A percentile compares a stretch with the other conserved stretches of the same genome.
Evolutionary conservation across 2,888 invertebrate genomes (phyloP).

Genomic region (Ormia ochracea): DNA sequence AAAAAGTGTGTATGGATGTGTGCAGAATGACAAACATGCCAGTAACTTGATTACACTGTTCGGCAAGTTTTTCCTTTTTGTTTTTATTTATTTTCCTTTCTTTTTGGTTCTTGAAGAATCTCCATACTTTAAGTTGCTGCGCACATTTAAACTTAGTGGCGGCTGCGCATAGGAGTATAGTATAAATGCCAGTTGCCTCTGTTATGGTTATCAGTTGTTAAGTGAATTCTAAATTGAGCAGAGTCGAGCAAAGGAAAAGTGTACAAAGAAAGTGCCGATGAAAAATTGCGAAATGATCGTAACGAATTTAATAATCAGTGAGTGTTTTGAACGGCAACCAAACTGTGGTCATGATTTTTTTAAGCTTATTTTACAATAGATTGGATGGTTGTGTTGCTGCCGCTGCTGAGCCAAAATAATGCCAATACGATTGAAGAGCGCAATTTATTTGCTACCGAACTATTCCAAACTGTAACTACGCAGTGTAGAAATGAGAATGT

Average conservation of each 20-base stretch:
- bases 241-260: neutral
- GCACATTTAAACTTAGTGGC: neutral
- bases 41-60: conserved; percentile 36
- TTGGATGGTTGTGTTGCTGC: neutral
- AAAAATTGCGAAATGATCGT: neutral
- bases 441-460: conserved; percentile 72
- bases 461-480: conserved; percentile 71
- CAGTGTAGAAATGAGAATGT: conserved; percentile 71
- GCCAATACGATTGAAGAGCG: conserved; percentile 68
- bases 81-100: conserved; percentile 3
- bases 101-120: neutral
- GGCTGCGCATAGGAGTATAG: too few species aligned
- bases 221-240: neutral
- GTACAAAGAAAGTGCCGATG: neutral
- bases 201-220: conserved; percentile 38
- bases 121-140: conserved; percentile 8
- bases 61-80: too few species aligned
- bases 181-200: conserved; percentile 55
- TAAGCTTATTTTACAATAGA: neutral
- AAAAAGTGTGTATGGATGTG: neutral
- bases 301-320: conserved; percentile 48
- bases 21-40: conserved; percentile 15
- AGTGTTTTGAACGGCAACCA: conserved; percentile 2
- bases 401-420: neutral
- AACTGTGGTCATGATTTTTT: neutral